Base-by-base conservation (phyloP, 1,140 invertebrate species). In the Zophobas atratus region DNA sequence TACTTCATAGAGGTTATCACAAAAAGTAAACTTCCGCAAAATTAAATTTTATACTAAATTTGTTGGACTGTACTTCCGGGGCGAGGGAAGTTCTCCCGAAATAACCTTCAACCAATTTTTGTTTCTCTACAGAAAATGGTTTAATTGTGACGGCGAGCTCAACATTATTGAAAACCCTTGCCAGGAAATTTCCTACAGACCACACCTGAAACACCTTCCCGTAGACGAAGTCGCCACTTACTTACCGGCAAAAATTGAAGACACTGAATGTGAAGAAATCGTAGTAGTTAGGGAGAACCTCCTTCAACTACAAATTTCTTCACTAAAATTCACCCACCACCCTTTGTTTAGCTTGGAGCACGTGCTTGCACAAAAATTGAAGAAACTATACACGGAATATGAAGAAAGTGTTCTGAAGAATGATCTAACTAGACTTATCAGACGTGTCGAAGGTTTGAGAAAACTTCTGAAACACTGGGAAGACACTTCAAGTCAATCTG, bases 341-440 rank as follows among this genome's bases (percentile, higher is more conserved):
- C 85, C 84, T 0, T 81, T 86, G 34, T 83, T 87, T 6, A 84
- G 84, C 67, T 79, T 86, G 34, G 88, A 89, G 81, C 87, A 88
- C 77, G 77, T 83, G 1, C 41, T 87, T 20, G 80, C 84, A n/a
- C 82, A 86, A 43, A 81, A 85, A 56, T 70, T 89, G n/a, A 82
- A 84, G 41, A 80, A 84, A 53, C 77, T 85, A 1, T 86, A 81
- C 56, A 80, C 87, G n/a, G 34, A 84, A 1, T 87, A 88, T 78
- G 70, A 57, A 32, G 75, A 82, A n/a, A 80, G 82, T n/a, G 72
- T 79, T 3, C 72, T 80, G 6, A 80, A 82, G 36, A 77, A 82
- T 34, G 82, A 81, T 3, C 76, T 83, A 2, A 43, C 80, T 4
- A 86, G 86, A 67, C 41, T 88, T 0, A 81, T 77, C 3, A 80